Evolutionary conservation across 2,113 vertebrate genomes (phyloP), one percentile per base, ranked within the genome.

Genomic region (Pituophis catenifer): DNA sequence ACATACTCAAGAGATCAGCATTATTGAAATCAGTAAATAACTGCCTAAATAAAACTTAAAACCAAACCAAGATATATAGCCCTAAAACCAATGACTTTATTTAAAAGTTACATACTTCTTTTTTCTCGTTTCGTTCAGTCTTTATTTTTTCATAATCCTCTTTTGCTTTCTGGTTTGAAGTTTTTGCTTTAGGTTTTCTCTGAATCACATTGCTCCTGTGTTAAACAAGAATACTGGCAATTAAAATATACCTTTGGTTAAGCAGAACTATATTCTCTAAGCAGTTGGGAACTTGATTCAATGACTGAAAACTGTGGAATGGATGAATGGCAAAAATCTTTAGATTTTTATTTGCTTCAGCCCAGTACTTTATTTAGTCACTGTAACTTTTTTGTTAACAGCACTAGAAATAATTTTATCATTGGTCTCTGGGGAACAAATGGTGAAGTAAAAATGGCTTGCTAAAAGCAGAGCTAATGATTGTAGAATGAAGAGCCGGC

Each of bases 101-200:
- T 95, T 75, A 94, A 89, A 9, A 93, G 86, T 93, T 96, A 44
- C 96, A 97, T 91, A 99, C 99, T 97, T 99, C 98, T 98, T 98
- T 99, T 95, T 98, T 99, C 85, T 96, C 97, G 94, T 94, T 97
- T 93, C 90, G 98, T 21, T 98, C 98, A 91, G 98, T 98, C 95
- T 94, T 96, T 92, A 98, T 65, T 93, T 86, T 97, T 95, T 99
- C 98, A 97, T 98, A 99, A 10, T 99, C 98, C 96, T 99, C 98
- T 94, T 98, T 98, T 21, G 98, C 98, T 96, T 98, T 99, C 95
- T 99, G 98, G 96, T 98, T 98, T 11, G 98, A 99, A 0, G 99
- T 98, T 97, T 98, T 99, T 94, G 97, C 98, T 89, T 95, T 98
- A 93, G 96, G 95, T 94, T 98, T 98, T 58, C 97, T 98, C 94